Percentiles rank a stretch among this genome's conserved stretches.
Conservation (phyloP, 2,888 invertebrate species). For the Hirudinaria manillensis region DNA sequence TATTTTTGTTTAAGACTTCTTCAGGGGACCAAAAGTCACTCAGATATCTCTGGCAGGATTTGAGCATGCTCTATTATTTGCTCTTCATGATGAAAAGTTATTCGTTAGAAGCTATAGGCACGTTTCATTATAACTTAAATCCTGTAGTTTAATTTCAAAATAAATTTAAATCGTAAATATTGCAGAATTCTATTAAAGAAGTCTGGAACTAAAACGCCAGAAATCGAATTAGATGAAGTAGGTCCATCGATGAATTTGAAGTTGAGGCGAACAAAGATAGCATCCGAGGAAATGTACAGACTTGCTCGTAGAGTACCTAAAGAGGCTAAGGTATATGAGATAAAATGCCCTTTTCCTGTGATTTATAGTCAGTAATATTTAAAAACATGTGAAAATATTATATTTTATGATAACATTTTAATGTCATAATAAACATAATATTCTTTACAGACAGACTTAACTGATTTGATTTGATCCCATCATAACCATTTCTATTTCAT, state of each 20-base stretch:
- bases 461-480: too few relatives aligned
- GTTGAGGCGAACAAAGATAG: constrained; percentile 77
- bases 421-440: neutral
- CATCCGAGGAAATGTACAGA: constrained; percentile 72
- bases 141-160: neutral
- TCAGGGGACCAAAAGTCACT: constrained; percentile 74
- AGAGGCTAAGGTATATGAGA: constrained; percentile 47
- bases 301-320: constrained; percentile 49
- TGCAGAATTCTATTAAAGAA: constrained; percentile 76
- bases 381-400: neutral
- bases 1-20: constrained; percentile 69
- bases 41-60: constrained; percentile 82
- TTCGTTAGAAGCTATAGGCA: constrained; percentile 68
- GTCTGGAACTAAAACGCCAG: constrained; percentile 78
- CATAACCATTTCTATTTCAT: neutral
- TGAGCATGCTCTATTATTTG: constrained; percentile 86
- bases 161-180: neutral
- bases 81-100: constrained; percentile 73
- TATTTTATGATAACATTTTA: neutral
- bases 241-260: constrained; percentile 85
- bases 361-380: neutral
- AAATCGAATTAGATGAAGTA: constrained; percentile 85
- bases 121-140: neutral
- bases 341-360: neutral
- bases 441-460: too few relatives aligned